Evolutionary conservation across 2,797 vertebrate species (phyloP).

Genomic region (Paratrypauchen microcephalus): DNA sequence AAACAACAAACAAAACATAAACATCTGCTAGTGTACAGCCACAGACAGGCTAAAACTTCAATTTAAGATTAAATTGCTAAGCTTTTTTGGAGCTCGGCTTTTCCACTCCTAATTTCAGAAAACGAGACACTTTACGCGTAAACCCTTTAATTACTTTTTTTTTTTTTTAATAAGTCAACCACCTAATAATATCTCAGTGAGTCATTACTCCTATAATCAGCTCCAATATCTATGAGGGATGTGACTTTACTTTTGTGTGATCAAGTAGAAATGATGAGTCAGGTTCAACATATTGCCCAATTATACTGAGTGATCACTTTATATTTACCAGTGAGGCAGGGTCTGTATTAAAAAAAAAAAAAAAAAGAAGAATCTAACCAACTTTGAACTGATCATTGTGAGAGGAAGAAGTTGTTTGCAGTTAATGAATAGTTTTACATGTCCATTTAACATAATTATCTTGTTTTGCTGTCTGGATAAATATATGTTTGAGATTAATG

Average conservation of each 20-base stretch:
- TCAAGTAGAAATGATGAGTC: neutral
- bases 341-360: neutral
- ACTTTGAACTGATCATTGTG: neutral
- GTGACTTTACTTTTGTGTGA: neutral
- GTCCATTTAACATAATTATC: neutral
- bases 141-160: conserved; percentile 1
- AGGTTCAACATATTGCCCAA: neutral
- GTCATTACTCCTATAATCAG: conserved; percentile 2
- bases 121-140: conserved; percentile 1
- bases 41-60: neutral
- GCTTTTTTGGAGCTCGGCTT: neutral
- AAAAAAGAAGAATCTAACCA: neutral
- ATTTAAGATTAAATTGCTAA: neutral
- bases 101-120: neutral
- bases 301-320: neutral
- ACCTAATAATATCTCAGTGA: conserved; percentile 4
- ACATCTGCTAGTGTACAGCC: neutral
- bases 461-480: neutral
- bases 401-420: neutral
- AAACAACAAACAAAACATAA: conserved; percentile 2
- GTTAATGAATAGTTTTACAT: neutral
- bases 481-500: no score
- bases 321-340: neutral
- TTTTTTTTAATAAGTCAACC: neutral
- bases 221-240: neutral